Evolutionary conservation across 2,797 vertebrate genomes (phyloP).

Genomic region (Microhierax caerulescens): DNA sequence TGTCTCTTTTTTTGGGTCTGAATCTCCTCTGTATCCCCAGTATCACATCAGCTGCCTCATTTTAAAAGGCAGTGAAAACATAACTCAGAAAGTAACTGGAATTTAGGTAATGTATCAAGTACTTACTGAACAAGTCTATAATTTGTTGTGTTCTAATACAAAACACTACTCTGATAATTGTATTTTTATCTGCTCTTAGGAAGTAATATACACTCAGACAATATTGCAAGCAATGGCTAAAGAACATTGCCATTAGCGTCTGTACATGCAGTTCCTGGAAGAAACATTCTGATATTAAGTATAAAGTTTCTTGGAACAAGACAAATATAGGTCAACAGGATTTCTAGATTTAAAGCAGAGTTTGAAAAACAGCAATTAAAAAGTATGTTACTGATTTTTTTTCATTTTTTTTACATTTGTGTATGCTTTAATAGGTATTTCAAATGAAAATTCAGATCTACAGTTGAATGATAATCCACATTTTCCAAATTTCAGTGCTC

Average conservation of each 20-base stretch:
- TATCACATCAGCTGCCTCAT: background rate
- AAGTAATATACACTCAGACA: background rate
- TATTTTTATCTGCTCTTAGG: background rate
- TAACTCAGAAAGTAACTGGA: background rate
- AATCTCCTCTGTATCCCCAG: background rate
- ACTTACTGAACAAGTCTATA: background rate
- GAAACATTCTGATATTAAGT: background rate
- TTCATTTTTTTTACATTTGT: background rate
- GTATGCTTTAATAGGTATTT: background rate
- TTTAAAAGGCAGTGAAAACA: background rate
- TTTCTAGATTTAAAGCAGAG: background rate
- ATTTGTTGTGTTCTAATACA: background rate
- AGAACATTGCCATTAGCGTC: background rate
- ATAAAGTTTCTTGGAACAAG: background rate
- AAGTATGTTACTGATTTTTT: background rate
- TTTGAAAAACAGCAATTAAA: background rate
- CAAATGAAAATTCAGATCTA: background rate
- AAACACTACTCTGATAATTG: background rate
- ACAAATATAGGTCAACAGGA: background rate
- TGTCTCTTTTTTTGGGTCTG: background rate
- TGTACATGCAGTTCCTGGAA: background rate
- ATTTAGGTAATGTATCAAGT: background rate
- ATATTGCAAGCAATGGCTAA: background rate
- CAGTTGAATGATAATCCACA: background rate
- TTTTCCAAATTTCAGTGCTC: background rate